These are phyloP conservation scores for Gorsachius magnificus DNA, from an alignment of 2,797 vertebrate genomes.

Conservation along the genomic window DNA sequence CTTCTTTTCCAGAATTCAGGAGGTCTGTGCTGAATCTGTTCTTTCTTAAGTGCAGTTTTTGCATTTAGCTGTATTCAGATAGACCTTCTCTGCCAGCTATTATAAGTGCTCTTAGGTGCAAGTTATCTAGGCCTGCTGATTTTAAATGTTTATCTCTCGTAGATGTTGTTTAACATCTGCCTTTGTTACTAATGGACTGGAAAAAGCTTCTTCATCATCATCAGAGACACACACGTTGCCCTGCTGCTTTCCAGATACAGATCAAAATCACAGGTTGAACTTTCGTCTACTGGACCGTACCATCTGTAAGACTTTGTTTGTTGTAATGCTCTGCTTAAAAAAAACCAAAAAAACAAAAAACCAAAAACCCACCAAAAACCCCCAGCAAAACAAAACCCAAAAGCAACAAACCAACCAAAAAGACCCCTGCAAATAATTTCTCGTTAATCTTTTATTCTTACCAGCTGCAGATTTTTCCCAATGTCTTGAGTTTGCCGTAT, in stretches of 20 bases:
- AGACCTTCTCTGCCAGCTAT: not conserved
- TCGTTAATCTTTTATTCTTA: not conserved
- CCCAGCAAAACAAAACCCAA: not conserved
- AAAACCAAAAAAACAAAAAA: no score
- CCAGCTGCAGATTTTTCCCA: not conserved
- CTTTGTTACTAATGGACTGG: conserved; percentile 33
- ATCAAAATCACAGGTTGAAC: not conserved
- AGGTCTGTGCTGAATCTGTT: not conserved
- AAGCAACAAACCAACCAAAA: not conserved
- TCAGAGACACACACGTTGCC: not conserved
- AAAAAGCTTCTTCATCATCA: conserved; percentile 22
- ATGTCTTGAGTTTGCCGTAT: not conserved
- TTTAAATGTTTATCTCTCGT: not conserved
- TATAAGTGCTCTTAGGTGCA: not conserved
- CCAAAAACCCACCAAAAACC: no score
- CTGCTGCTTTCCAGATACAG: not conserved
- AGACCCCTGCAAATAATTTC: not conserved
- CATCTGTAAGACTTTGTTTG: not conserved
- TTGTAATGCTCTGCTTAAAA: not conserved
- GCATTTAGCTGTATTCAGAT: not conserved
- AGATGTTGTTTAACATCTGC: conserved; percentile 43
- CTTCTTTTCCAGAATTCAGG: not conserved
- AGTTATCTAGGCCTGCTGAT: not conserved
- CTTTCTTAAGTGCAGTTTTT: not conserved
- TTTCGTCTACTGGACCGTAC: not conserved